phyloP scores from a whole-genome alignment of 2,888 invertebrate species.

The Latheticus oryzae region DNA sequence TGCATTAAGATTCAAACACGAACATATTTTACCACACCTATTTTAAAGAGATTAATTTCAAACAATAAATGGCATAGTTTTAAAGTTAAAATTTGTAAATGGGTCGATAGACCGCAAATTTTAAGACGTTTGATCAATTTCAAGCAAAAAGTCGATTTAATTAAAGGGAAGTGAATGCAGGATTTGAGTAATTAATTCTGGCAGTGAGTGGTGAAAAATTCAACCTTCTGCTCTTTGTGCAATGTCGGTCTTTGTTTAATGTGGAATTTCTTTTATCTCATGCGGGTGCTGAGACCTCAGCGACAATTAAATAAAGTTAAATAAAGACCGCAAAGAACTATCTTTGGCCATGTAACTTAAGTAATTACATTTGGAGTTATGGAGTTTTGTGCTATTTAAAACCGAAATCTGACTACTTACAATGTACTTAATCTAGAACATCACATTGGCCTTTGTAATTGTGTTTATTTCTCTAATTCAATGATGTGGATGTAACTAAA shows the following conservation, averaged over 20 bases:
- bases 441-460: slow-evolving; percentile 19
- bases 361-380: slow-evolving; percentile 2
- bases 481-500: slow-evolving; percentile 27
- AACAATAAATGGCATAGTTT: too few relatives aligned
- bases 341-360: not conserved
- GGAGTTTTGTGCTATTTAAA: too few relatives aligned
- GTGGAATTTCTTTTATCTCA: slow-evolving; percentile 32
- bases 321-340: slow-evolving; percentile 20
- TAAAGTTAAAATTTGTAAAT: too few relatives aligned
- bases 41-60: too few relatives aligned
- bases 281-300: slow-evolving; percentile 25
- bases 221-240: slow-evolving; percentile 15
- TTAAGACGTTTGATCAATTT: too few relatives aligned
- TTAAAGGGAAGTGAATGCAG: slow-evolving; percentile 26
- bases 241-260: slow-evolving; percentile 24
- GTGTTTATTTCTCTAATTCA: slow-evolving; percentile 29
- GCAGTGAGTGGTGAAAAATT: slow-evolving; percentile 32
- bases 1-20: slow-evolving; percentile 22
- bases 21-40: too few relatives aligned
- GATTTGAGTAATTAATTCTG: slow-evolving; percentile 29
- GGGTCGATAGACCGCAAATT: too few relatives aligned
- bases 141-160: slow-evolving; percentile 24
- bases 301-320: slow-evolving; percentile 29
- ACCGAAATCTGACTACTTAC: not conserved
- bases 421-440: not conserved